phyloP scores from a whole-genome alignment of 1,140 invertebrate genomes.

The Heterodera carotae region DNA sequence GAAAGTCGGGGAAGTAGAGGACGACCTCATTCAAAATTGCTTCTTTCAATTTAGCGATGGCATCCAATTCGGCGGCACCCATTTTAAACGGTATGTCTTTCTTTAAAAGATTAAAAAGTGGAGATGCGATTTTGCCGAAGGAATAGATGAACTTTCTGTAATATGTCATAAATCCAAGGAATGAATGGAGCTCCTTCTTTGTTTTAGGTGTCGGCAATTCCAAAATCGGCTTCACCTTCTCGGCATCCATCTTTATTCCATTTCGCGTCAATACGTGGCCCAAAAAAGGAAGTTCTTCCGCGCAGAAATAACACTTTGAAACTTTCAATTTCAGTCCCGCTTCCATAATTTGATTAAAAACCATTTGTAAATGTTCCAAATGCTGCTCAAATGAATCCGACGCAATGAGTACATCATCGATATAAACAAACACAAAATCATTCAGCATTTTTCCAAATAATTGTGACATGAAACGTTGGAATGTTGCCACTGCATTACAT shows the following conservation, averaged over 20 bases:
- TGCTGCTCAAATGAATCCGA: conserved; percentile 4
- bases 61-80: too few relatives aligned
- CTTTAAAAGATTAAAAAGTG: too few relatives aligned
- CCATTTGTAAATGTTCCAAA: background rate
- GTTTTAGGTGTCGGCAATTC: conserved; percentile 7
- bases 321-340: too few relatives aligned
- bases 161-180: conserved; percentile 18
- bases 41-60: too few relatives aligned
- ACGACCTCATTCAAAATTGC: background rate
- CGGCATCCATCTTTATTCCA: conserved; percentile 19
- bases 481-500: conserved; percentile 66
- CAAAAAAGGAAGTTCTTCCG: background rate
- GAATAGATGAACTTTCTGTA: too few relatives aligned
- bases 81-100: too few relatives aligned
- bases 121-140: too few relatives aligned
- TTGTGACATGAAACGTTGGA: conserved; percentile 69
- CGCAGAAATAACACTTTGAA: too few relatives aligned
- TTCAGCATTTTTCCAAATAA: conserved; percentile 3
- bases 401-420: conserved; percentile 17
- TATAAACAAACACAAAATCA: conserved; percentile 11
- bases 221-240: conserved; percentile 5
- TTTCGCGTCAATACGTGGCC: conserved; percentile 5
- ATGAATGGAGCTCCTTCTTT: conserved; percentile 4
- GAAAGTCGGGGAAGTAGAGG: conserved; percentile 18
- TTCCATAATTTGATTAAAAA: too few relatives aligned